Evolutionary conservation across 1,140 invertebrate species (phyloP).

Genomic region (Cheumatopsyche charites): DNA sequence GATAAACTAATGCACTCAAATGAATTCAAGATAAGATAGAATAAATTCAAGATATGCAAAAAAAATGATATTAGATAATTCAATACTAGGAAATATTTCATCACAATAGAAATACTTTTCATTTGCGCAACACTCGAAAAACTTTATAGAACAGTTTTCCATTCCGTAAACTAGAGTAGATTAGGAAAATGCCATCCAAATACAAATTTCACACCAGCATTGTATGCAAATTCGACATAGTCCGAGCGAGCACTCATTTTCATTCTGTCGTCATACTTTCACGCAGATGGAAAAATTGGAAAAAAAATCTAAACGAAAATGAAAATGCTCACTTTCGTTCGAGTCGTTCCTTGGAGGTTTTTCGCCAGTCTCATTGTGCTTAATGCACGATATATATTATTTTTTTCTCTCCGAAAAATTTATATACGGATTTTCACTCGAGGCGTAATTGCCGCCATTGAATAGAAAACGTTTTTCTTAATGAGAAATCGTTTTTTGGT

Average conservation of each 20-base stretch:
- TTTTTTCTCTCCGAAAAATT: not conserved
- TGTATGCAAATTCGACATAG: constrained; percentile 9
- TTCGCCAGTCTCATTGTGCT: not conserved
- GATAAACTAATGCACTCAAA: too few species aligned
- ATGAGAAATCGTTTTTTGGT: constrained; percentile 9
- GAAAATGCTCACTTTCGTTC: constrained; percentile 13
- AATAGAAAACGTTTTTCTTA: constrained; percentile 22
- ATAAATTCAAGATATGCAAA: too few species aligned
- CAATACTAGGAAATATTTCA: too few species aligned
- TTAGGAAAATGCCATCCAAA: too few species aligned
- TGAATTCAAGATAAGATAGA: too few species aligned
- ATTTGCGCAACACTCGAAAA: too few species aligned
- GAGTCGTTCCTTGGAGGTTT: not conserved
- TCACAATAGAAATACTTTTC: too few species aligned
- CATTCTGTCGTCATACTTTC: constrained; percentile 11
- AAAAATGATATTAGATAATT: too few species aligned
- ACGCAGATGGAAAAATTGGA: not conserved
- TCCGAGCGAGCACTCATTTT: not conserved
- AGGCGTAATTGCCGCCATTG: constrained; percentile 11
- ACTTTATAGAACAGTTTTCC: too few species aligned
- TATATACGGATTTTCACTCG: constrained; percentile 19
- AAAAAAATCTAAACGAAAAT: not conserved
- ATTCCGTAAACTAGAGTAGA: too few species aligned
- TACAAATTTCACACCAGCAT: too few species aligned
- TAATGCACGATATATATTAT: not conserved